Conservation (phyloP, 2,113 vertebrate genomes). For the Eudorcas thomsonii region DNA sequence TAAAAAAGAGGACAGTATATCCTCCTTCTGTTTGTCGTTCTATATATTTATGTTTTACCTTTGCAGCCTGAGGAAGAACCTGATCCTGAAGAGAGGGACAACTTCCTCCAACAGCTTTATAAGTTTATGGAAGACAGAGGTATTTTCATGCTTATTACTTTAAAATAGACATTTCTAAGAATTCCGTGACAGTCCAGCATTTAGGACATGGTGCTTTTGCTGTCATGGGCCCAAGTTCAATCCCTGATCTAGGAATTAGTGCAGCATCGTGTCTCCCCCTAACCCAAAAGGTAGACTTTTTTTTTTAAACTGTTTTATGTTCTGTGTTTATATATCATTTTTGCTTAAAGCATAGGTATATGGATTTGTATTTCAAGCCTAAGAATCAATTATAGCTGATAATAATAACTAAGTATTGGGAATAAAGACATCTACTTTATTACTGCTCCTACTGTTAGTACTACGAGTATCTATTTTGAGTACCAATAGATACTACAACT, state of each 20-base stretch:
- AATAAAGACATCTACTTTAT: neutral
- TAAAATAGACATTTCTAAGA: neutral
- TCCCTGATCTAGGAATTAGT: neutral
- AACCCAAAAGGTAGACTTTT: neutral
- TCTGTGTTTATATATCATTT: neutral
- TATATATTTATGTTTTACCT: slow-evolving; percentile 60
- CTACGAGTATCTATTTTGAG: neutral
- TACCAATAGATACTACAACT: neutral
- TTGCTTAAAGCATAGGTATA: neutral
- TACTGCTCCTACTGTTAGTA: neutral
- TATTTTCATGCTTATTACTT: slow-evolving; percentile 72
- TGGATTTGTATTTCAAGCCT: neutral
- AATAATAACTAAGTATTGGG: neutral
- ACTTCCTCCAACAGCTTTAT: slow-evolving; percentile 99
- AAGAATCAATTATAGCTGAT: neutral
- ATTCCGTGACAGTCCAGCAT: neutral
- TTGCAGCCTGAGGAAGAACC: slow-evolving; percentile 94
- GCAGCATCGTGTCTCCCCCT: neutral
- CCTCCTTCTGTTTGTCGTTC: neutral
- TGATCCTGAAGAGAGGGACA: slow-evolving; percentile 97
- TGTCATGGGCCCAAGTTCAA: neutral
- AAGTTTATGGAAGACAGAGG: slow-evolving; percentile 99
- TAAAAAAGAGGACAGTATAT: neutral
- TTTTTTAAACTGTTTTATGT: neutral
- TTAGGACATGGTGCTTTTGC: neutral